Base-by-base conservation (phyloP, 2,113 vertebrate genomes). In the Sorex fumeus region DNA sequence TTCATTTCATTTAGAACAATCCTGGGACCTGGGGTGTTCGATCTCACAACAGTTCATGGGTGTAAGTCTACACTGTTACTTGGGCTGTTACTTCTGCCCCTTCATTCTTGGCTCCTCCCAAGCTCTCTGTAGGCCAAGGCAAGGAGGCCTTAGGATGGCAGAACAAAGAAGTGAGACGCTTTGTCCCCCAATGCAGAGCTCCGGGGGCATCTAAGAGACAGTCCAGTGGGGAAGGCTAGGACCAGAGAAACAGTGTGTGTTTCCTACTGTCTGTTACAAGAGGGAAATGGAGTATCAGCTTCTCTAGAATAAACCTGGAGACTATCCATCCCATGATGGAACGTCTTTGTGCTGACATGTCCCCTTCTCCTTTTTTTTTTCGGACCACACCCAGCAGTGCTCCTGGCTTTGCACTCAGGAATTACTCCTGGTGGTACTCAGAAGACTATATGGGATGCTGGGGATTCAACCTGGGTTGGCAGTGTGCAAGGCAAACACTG, bases 1-100 rank as follows among this genome's bases (percentile, higher is more conserved):
- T 85, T 75, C 71, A 83, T n/a, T 19, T 72, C 40, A 74, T 43
- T 78, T 50, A 86, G 88, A 93, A 67, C 74, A 94, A 94, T 62
- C 36, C 36, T 16, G 6, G 25, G 34, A 62, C 8, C 64, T 92
- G 45, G 72, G 28, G 45, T 62, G n/a, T n/a, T 69, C 12, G 50
- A 6, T 45, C 53, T 53, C 53, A 53, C 12, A 15, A 53, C 67
- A 21, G 19, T 32, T 27, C 34, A n/a, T 25, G 47, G 16, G 66
- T 3, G 2, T 78, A 36, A 78, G 53, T 53, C 13, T 8, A 53
- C 15, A 53, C 18, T 53, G 53, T 53, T 15, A 53, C 18, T 53
- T 53, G 53, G 53, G 53, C 53, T 53, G 18, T 53, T 53, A 6
- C 13, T 53, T 53, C 53, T 53, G 53, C 13, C 53, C 53, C 18